A percentile compares a stretch with the other conserved stretches of the same genome.
Evolutionary conservation across 2,797 vertebrate genomes (phyloP).

Genomic region (Podarcis lilfordi): DNA sequence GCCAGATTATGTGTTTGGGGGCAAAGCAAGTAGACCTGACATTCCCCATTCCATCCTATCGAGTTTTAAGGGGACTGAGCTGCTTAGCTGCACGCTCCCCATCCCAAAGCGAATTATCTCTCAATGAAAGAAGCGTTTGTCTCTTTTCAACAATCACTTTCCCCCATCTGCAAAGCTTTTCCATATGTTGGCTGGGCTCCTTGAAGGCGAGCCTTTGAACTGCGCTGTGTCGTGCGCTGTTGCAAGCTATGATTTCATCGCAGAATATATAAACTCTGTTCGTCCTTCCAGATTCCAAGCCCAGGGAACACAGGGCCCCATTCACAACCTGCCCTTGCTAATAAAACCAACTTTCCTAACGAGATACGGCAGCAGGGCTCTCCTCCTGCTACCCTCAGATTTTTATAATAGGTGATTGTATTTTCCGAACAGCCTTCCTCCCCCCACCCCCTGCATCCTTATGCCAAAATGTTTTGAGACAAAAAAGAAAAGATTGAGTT

Average conservation of each 20-base stretch:
- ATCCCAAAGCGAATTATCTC: conserved; percentile 27
- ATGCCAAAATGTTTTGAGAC: not conserved
- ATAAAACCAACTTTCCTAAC: conserved; percentile 33
- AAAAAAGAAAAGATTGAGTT: not conserved
- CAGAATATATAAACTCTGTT: conserved; percentile 42
- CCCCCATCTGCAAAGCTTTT: conserved; percentile 49
- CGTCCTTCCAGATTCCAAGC: conserved; percentile 41
- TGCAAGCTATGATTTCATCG: conserved; percentile 39
- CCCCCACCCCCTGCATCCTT: not conserved
- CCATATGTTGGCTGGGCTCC: conserved; percentile 36
- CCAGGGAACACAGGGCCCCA: conserved; percentile 20
- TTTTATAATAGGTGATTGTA: conserved; percentile 21
- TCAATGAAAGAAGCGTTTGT: conserved; percentile 38
- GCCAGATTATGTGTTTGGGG: not conserved
- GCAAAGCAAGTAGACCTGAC: not conserved
- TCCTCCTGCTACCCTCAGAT: not conserved
- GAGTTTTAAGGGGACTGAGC: not conserved
- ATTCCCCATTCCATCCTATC: not conserved
- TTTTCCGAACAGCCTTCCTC: not conserved
- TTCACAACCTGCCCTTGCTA: conserved; percentile 28
- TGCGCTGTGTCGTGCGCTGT: conserved; percentile 23
- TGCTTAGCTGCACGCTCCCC: not conserved
- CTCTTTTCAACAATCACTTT: conserved; percentile 43
- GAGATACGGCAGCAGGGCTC: conserved; percentile 5
- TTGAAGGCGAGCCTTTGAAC: conserved; percentile 10